phyloP scores from a whole-genome alignment of 2,797 vertebrate genomes.

The Pogoniulus pusillus region DNA sequence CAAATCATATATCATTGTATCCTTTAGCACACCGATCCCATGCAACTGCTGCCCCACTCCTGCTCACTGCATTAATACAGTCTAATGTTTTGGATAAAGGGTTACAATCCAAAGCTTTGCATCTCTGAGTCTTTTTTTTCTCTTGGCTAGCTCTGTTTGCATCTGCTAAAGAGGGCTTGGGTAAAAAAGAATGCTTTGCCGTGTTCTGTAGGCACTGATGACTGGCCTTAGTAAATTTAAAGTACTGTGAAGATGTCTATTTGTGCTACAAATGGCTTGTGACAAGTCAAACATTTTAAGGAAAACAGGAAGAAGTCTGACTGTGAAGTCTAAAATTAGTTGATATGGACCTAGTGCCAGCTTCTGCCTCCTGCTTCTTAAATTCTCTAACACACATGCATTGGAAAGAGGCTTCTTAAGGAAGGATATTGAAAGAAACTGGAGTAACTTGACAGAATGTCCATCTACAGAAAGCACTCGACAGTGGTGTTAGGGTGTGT shows the following conservation, averaged over 20 bases:
- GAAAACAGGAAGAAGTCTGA: not conserved
- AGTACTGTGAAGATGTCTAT: not conserved
- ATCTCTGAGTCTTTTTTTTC: not conserved
- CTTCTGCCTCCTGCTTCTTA: not conserved
- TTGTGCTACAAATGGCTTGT: not conserved
- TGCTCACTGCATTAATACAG: not conserved
- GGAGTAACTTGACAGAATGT: slow-evolving; percentile 2
- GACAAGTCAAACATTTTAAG: not conserved
- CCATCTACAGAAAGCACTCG: not conserved
- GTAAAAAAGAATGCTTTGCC: not conserved
- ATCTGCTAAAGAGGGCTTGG: not conserved
- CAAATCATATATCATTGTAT: not conserved
- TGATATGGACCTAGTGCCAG: not conserved
- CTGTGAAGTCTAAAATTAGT: not conserved
- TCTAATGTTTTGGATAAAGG: not conserved
- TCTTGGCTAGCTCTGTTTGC: not conserved
- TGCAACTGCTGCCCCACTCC: not conserved
- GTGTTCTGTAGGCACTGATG: not conserved
- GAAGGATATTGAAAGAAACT: not conserved
- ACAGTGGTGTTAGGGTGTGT: not conserved
- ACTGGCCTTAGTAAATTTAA: not conserved
- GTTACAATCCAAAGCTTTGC: not conserved
- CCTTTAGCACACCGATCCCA: not conserved
- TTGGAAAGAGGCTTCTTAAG: not conserved
- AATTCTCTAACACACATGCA: not conserved